phyloP scores from a whole-genome alignment of 1,140 invertebrate species.

The Calosoma granatense region DNA sequence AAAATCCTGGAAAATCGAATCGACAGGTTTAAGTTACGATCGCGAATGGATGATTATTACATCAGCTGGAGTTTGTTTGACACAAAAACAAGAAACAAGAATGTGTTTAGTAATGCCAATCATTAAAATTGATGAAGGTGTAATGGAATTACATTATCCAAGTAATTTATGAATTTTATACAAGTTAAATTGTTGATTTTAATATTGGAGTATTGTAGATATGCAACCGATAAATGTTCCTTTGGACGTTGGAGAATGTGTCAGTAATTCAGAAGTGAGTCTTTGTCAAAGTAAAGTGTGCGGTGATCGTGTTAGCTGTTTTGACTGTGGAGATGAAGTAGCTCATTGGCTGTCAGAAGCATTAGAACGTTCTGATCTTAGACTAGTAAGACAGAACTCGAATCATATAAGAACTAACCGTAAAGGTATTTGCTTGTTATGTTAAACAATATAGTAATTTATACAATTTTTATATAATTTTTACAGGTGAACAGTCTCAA shows the following conservation, averaged over 20 bases:
- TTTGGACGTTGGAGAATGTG: constrained; percentile 25
- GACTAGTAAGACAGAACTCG: constrained; percentile 53
- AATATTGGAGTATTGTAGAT: constrained; percentile 35
- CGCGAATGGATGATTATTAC: constrained; percentile 87
- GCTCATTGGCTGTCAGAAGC: constrained; percentile 64
- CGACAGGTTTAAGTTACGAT: constrained; percentile 75
- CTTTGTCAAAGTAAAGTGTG: constrained; percentile 75
- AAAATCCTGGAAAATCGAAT: constrained; percentile 57
- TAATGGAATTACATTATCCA: constrained; percentile 56
- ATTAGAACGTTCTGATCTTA: constrained; percentile 51
- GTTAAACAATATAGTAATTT: constrained; percentile 9
- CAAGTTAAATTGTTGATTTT: neutral
- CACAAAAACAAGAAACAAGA: constrained; percentile 73
- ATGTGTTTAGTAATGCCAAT: constrained; percentile 73
- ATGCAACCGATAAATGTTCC: constrained; percentile 39
- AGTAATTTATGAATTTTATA: constrained; percentile 35
- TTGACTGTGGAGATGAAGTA: constrained; percentile 72
- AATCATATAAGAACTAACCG: constrained; percentile 12
- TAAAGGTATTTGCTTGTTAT: constrained; percentile 30
- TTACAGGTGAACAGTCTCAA: constrained; percentile 33
- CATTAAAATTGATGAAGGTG: constrained; percentile 50
- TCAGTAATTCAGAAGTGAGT: constrained; percentile 29
- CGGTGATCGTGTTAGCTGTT: constrained; percentile 63
- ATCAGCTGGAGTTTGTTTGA: constrained; percentile 64
- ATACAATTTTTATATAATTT: constrained; percentile 10